Evolutionary conservation across 1,140 invertebrate species (phyloP).

Genomic region (Paraescarpia echinospica): DNA sequence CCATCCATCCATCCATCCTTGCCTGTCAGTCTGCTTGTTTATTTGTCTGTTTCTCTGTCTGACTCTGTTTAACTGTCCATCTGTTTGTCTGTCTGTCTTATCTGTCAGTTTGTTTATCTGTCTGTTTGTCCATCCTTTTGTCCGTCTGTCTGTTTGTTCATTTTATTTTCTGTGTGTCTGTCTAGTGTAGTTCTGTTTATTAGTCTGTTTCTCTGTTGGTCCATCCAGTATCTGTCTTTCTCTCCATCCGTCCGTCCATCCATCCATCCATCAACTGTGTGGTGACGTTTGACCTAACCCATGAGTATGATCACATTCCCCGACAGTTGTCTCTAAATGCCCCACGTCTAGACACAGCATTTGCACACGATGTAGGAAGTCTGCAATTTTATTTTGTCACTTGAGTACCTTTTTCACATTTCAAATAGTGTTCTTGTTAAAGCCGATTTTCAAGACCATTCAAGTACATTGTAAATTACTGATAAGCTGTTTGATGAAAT

Average conservation of each 20-base stretch:
- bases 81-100: not conserved
- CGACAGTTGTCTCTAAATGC: not conserved
- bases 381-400: not conserved
- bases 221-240: not conserved
- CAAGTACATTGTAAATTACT: not conserved
- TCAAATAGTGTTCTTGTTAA: not conserved
- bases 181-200: too few species aligned
- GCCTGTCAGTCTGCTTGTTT: too few species aligned
- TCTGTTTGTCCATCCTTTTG: too few species aligned
- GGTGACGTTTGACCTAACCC: not conserved
- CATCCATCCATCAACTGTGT: not conserved
- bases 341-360: too few species aligned
- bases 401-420: not conserved
- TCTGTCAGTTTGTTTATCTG: too few species aligned
- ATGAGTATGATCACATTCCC: not conserved
- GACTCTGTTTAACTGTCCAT: not conserved
- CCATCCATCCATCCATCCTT: too few species aligned
- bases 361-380: not conserved
- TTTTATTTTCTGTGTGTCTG: too few species aligned
- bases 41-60: too few species aligned
- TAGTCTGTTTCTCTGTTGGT: too few species aligned
- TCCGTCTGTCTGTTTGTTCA: too few species aligned
- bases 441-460: not conserved
- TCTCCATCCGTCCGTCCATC: not conserved
- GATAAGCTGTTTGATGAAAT: not conserved